Base-by-base conservation (phyloP, 2,113 vertebrate species). In the Hipposideros armiger region DNA sequence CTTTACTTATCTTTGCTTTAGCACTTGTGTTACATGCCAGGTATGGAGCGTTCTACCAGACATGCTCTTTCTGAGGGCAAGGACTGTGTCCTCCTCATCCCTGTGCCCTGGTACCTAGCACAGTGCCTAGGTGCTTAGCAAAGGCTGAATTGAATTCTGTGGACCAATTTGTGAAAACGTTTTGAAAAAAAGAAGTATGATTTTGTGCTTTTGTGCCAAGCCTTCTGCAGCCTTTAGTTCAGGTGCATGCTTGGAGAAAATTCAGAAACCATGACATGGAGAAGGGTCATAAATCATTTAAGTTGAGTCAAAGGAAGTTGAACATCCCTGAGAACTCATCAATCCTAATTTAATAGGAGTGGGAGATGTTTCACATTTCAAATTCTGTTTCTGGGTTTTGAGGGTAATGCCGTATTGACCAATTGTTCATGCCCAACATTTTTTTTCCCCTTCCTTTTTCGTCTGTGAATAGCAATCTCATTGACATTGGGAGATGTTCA, bases 271-370 rank as follows among this genome's bases (percentile, higher is more conserved):
- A 17, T 64, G 56, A 94, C 78, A 94, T 94, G 67, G 50, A 73
- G 58, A 94, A 96, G 67, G 94, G 74, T 92, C 73, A 98, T 97
- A 94, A 95, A 90, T 94, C 90, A 96, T 92, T 97, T 69, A 81
- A 16, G 69, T 30, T 64, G 96, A 97, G 76, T 81, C 96, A 97
- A 97, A 98, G 90, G 87, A 98, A 94, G 72, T 97, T 97, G 96
- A 95, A 91, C 62, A 97, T 98, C 85, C 22, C 96, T 77, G 91
- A 94, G 83, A 97, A 97, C 92, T 96, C 78, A 50, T 96, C 96
- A 98, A 77, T 97, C 95, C 94, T 94, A 96, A 96, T 97, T 93
- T 69, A 97, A 96, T 64, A 96, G 90, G 95, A 97, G 72, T 93
- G 62, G 69, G 96, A 80, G 20, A 20, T 93, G 93, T 86, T 95